A percentile compares a stretch with the other conserved stretches of the same genome.
Conservation (phyloP, 2,113 vertebrate genomes). For the Prunella fulvescens region DNA sequence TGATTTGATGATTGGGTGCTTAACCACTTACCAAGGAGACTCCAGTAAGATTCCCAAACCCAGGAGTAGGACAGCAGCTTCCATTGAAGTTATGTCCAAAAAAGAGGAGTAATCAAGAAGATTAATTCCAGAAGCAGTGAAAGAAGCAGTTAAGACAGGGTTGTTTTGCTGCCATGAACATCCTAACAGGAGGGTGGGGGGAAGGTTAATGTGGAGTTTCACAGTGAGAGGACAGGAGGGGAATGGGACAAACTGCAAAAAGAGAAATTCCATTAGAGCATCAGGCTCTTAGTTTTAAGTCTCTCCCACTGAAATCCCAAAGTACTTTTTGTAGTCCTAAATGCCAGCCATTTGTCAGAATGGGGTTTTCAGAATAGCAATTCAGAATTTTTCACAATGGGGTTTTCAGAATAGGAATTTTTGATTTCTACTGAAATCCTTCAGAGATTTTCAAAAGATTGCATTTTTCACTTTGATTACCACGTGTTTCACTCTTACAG, state of each 20-base stretch:
- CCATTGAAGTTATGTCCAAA: neutral
- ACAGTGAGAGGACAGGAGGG: neutral
- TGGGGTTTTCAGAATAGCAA: neutral
- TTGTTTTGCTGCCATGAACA: neutral
- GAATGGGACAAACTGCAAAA: neutral
- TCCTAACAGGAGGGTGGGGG: neutral
- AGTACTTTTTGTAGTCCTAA: neutral
- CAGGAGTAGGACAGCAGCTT: neutral
- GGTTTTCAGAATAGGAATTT: neutral
- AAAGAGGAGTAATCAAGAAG: neutral
- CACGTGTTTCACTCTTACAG: rapidly evolving
- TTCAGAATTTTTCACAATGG: neutral
- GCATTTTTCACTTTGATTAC: neutral
- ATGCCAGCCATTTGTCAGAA: neutral
- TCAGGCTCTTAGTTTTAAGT: neutral
- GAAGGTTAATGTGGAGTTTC: neutral
- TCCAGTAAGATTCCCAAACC: neutral
- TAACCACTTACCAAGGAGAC: neutral
- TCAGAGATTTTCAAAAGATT: neutral
- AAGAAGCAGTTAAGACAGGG: neutral
- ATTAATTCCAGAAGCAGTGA: neutral
- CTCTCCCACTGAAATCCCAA: neutral
- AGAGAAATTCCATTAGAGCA: neutral
- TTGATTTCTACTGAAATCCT: neutral
- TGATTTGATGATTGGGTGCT: neutral